phyloP scores from a whole-genome alignment of 2,113 vertebrate genomes.

The Antechinus flavipes region DNA sequence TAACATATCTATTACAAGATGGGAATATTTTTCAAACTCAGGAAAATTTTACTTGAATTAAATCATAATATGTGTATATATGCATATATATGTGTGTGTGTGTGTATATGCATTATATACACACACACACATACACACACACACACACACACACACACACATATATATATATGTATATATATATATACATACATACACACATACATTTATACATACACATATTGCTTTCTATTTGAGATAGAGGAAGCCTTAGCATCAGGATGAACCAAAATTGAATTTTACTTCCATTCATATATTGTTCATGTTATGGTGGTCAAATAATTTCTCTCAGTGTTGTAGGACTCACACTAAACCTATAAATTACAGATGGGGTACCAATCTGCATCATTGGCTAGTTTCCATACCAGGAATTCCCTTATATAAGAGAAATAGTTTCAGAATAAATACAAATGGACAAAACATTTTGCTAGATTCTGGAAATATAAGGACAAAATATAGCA shows the following conservation, averaged over 20 bases:
- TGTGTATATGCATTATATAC: too few relatives aligned
- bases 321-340: neutral
- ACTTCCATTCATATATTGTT: neutral
- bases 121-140: too few relatives aligned
- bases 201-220: neutral
- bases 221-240: neutral
- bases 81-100: too few relatives aligned
- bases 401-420: neutral
- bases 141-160: too few relatives aligned
- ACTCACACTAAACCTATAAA: neutral
- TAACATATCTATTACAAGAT: neutral
- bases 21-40: neutral
- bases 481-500: neutral
- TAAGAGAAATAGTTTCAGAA: neutral
- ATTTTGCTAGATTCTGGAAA: neutral
- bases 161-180: too few relatives aligned
- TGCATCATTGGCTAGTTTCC: neutral
- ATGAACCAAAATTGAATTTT: neutral
- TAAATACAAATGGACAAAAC: neutral
- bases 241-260: neutral
- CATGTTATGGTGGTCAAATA: neutral
- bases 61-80: neutral
- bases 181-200: neutral
- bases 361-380: neutral
- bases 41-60: neutral